Conservation (phyloP, 2,888 invertebrate genomes). For the Himalopsyche kuldschensis region DNA sequence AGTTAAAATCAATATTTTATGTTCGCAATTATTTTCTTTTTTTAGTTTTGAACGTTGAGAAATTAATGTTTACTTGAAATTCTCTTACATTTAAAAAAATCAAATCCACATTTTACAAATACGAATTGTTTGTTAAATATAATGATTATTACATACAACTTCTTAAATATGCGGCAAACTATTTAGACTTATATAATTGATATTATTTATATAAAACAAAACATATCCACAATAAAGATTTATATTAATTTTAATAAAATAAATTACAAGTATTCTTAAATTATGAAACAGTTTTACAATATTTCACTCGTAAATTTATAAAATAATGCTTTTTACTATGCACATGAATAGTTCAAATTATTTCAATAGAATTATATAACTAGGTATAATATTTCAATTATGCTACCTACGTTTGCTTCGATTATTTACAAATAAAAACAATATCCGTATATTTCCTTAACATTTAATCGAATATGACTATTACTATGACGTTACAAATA, state of each 20-base stretch:
- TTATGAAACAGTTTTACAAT: not conserved
- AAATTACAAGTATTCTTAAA: not conserved
- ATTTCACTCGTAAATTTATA: not conserved
- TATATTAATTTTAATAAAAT: not conserved
- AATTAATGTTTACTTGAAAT: not conserved
- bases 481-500: not conserved
- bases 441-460: not conserved
- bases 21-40: not conserved
- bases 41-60: not conserved
- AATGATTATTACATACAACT: not conserved
- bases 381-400: not conserved
- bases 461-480: not conserved
- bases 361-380: not conserved
- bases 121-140: not conserved
- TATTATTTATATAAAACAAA: not conserved
- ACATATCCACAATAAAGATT: not conserved
- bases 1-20: slow-evolving; percentile 17
- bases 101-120: not conserved
- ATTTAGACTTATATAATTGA: not conserved
- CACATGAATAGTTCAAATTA: not conserved
- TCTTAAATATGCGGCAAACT: not conserved
- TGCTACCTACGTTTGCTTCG: not conserved
- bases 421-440: slow-evolving; percentile 1
- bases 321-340: not conserved
- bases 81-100: not conserved